Conservation (phyloP, 2,888 invertebrate genomes). For the Dicranocentrus wangi region DNA sequence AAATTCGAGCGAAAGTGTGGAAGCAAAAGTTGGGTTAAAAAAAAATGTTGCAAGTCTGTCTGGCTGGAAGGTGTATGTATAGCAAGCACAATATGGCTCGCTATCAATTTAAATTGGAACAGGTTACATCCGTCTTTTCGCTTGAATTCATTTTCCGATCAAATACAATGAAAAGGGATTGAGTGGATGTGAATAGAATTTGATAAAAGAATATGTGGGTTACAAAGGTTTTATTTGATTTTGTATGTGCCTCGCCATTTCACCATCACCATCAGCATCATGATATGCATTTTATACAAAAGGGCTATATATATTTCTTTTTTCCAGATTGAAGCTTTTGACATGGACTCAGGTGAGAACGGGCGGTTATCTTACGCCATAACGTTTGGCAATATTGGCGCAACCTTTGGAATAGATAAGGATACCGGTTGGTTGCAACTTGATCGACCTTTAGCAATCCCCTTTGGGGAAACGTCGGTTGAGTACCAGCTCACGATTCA, state of each 20-base stretch:
- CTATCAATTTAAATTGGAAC: constrained; percentile 24
- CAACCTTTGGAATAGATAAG: constrained; percentile 87
- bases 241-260: no score
- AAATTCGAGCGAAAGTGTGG: no score
- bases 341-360: constrained; percentile 88
- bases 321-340: constrained; percentile 79
- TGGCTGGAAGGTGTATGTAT: background rate
- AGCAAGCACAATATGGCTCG: background rate
- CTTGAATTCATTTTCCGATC: constrained; percentile 26
- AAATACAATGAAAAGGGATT: background rate
- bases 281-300: no score
- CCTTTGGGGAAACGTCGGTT: constrained; percentile 77
- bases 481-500: constrained; percentile 90
- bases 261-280: background rate
- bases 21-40: no score
- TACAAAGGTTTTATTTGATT: background rate
- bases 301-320: constrained; percentile 15
- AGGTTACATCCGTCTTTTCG: constrained; percentile 14
- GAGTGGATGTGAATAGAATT: background rate
- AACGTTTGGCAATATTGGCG: constrained; percentile 90
- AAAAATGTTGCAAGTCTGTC: background rate
- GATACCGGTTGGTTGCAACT: constrained; percentile 84
- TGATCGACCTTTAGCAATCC: constrained; percentile 81
- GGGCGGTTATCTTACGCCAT: constrained; percentile 88
- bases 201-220: background rate